Conservation (phyloP, 2,888 invertebrate genomes). For the Beris morrisii region DNA sequence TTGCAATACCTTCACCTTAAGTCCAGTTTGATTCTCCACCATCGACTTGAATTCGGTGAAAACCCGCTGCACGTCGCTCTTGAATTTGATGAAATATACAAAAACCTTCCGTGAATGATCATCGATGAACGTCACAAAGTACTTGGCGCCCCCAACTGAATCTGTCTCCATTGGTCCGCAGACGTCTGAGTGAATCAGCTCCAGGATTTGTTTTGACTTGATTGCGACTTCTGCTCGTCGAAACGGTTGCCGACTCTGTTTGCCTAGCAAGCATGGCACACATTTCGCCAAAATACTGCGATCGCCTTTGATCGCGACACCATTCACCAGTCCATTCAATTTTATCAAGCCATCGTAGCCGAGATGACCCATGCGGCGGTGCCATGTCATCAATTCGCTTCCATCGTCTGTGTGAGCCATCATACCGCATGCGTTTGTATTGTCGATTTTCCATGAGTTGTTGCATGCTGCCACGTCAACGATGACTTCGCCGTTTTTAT, state of each 20-base stretch:
- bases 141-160: background rate
- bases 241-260: background rate
- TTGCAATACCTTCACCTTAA: background rate
- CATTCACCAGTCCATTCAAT: background rate
- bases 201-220: background rate
- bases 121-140: slow-evolving; percentile 4
- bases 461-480: too few species aligned
- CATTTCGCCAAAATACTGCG: background rate
- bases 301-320: slow-evolving; percentile 10
- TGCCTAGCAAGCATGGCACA: background rate
- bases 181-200: background rate
- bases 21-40: background rate
- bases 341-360: background rate
- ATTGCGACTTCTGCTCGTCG: background rate
- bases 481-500: too few species aligned
- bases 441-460: too few species aligned
- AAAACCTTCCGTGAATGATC: slow-evolving; percentile 1
- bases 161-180: background rate
- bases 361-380: background rate
- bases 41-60: too few species aligned
- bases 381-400: too few species aligned
- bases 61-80: too few species aligned
- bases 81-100: too few species aligned
- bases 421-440: too few species aligned
- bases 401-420: too few species aligned